A percentile compares a stretch with the other conserved stretches of the same genome.
Conservation (phyloP, 2,797 vertebrate species). For the Dromococcyx pavoninus region DNA sequence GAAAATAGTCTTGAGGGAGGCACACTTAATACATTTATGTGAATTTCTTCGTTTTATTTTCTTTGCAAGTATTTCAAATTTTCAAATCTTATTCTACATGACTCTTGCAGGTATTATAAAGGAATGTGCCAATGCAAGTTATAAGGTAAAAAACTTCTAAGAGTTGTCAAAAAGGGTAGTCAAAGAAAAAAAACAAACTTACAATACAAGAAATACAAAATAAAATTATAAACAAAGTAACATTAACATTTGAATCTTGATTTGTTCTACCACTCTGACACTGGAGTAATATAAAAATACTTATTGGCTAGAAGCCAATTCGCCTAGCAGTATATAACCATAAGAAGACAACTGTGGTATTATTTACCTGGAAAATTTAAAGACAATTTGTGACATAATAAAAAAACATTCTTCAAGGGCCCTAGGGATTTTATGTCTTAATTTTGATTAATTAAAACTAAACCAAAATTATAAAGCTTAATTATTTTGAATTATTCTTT, state of each 20-base stretch:
- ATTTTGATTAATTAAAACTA: slow-evolving; percentile 37
- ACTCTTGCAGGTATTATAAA: neutral
- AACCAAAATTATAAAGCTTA: neutral
- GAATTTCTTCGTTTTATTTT: neutral
- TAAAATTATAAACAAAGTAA: neutral
- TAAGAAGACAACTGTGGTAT: neutral
- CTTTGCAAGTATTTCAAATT: neutral
- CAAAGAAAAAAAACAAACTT: neutral
- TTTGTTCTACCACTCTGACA: neutral
- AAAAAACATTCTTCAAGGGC: neutral
- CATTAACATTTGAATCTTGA: neutral
- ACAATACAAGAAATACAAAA: neutral
- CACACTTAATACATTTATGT: neutral
- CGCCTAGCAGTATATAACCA: neutral
- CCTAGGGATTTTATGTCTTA: neutral
- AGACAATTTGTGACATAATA: slow-evolving; percentile 25
- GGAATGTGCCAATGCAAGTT: neutral
- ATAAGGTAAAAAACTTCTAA: neutral
- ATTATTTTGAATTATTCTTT: neutral
- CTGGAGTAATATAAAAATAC: neutral
- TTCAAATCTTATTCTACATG: neutral
- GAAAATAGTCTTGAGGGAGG: neutral
- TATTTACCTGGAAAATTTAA: slow-evolving; percentile 47
- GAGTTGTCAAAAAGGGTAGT: neutral
- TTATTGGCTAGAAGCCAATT: slow-evolving; percentile 1